Percentiles rank a stretch among this genome's conserved stretches.
These are phyloP conservation scores for Cataglyphis hispanica DNA, from an alignment of 1,140 invertebrate species.

Conservation along the genomic window DNA sequence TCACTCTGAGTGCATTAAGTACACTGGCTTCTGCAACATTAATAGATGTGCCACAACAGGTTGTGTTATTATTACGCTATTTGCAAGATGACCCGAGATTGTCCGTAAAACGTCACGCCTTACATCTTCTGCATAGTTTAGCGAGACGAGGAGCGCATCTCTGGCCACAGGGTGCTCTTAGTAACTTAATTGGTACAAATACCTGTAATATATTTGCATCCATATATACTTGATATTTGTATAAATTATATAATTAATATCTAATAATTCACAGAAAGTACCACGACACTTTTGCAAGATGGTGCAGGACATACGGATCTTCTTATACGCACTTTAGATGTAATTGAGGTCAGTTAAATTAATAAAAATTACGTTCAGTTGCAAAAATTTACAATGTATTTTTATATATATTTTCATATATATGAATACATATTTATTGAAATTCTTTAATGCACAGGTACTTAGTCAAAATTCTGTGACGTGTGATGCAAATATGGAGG, in stretches of 20 bases:
- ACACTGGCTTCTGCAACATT: constrained; percentile 95
- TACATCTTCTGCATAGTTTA: constrained; percentile 92
- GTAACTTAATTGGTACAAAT: constrained; percentile 87
- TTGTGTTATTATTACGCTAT: constrained; percentile 87
- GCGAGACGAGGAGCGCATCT: constrained; percentile 93
- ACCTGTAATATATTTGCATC: constrained; percentile 39
- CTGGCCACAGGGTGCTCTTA: constrained; percentile 92
- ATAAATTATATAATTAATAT: constrained; percentile 31
- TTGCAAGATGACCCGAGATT: constrained; percentile 89
- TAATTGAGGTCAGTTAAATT: constrained; percentile 81
- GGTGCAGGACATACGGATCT: constrained; percentile 82
- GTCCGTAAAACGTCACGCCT: constrained; percentile 91
- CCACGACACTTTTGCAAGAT: constrained; percentile 83
- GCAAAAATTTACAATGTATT: constrained; percentile 17
- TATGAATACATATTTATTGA: constrained; percentile 15
- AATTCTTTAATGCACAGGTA: constrained; percentile 74
- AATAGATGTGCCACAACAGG: constrained; percentile 96
- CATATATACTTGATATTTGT: background rate
- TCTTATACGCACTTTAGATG: constrained; percentile 83
- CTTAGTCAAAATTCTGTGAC: constrained; percentile 84
- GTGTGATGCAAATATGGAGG: constrained; percentile 84
- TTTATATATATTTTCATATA: background rate
- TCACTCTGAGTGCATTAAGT: constrained; percentile 95
- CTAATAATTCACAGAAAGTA: constrained; percentile 79
- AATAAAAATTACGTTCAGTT: background rate